Evolutionary conservation across 1,140 invertebrate species (phyloP).

Genomic region (Cydia pomonella): DNA sequence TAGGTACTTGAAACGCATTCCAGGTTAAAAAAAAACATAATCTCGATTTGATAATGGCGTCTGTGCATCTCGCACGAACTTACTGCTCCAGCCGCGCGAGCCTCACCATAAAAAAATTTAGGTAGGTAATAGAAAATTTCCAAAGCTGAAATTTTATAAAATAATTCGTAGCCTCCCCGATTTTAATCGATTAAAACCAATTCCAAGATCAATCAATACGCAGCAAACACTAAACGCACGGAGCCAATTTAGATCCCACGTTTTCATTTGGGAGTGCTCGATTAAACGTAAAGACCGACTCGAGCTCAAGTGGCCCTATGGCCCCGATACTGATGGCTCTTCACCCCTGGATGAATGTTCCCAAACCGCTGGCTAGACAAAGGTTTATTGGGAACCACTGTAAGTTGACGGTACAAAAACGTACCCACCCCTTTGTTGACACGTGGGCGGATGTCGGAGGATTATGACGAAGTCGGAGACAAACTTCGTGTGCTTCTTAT

Average conservation of each 20-base stretch:
- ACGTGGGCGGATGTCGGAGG: too few relatives aligned
- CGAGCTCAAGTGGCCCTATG: conserved; percentile 8
- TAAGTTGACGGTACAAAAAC: not conserved
- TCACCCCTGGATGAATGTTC: not conserved
- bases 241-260: not conserved
- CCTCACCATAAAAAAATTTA: too few relatives aligned
- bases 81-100: too few relatives aligned
- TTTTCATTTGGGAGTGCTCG: conserved; percentile 13
- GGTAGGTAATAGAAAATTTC: too few relatives aligned
- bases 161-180: not conserved
- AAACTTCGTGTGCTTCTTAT: too few relatives aligned
- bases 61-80: too few relatives aligned
- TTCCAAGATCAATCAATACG: conserved; percentile 4
- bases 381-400: not conserved
- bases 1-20: not conserved
- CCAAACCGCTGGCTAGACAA: not conserved
- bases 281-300: not conserved
- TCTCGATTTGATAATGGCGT: not conserved
- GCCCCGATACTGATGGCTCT: not conserved
- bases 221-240: conserved; percentile 2
- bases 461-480: too few relatives aligned
- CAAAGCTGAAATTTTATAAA: too few relatives aligned
- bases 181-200: not conserved
- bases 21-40: not conserved
- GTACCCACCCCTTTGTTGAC: not conserved